Evolutionary conservation across 2,888 invertebrate species (phyloP).

Genomic region (Erebia aethiops): DNA sequence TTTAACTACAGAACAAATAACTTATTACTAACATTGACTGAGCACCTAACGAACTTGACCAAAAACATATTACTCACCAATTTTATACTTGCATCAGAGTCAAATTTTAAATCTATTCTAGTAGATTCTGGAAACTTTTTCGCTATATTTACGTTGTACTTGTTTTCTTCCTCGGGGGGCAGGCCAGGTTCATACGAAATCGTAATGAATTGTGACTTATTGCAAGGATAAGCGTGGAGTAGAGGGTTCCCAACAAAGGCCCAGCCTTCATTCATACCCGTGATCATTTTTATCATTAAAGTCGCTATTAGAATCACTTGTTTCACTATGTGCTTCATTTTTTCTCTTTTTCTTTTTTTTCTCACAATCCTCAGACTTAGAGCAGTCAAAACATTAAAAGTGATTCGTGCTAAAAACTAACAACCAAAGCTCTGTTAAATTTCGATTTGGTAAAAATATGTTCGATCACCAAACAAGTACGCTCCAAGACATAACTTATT

Average conservation of each 20-base stretch:
- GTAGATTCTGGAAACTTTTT: constrained; percentile 23
- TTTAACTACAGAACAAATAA: too few relatives aligned
- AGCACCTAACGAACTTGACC: too few relatives aligned
- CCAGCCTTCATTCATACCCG: constrained; percentile 32
- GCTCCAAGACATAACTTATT: too few relatives aligned
- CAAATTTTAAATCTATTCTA: not conserved
- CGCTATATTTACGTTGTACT: constrained; percentile 42
- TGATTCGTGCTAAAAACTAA: too few relatives aligned
- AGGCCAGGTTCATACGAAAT: constrained; percentile 41
- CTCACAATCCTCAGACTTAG: not conserved
- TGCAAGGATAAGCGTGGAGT: constrained; percentile 41
- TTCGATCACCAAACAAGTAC: too few relatives aligned
- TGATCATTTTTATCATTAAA: constrained; percentile 30
- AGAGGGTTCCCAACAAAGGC: constrained; percentile 45
- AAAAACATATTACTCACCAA: constrained; percentile 1
- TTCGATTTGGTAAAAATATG: too few relatives aligned
- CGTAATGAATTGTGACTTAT: constrained; percentile 39
- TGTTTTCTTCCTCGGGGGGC: constrained; percentile 49
- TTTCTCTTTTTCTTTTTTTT: not conserved
- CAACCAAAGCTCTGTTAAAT: too few relatives aligned
- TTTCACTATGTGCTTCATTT: constrained; percentile 2
- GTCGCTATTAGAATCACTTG: not conserved
- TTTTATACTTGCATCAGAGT: constrained; percentile 6
- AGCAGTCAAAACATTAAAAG: not conserved
- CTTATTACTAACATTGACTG: too few relatives aligned